Base-by-base conservation (phyloP, 1,140 invertebrate species). In the Drosophila lacteicornis region DNA sequence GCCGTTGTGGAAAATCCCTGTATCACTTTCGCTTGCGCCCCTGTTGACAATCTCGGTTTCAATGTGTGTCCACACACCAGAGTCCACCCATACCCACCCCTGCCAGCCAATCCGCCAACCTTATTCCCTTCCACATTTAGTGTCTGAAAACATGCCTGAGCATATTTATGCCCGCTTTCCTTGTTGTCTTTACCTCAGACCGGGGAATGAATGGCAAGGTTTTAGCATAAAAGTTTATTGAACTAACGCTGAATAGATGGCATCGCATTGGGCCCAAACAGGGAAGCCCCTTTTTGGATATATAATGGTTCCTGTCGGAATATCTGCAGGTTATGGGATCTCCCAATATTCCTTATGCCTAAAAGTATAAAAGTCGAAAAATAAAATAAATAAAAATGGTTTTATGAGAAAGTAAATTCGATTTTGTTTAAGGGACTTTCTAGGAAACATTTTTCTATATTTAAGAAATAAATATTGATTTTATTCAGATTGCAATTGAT, bases 191-290 rank as follows among this genome's bases (percentile, higher is more conserved):
- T 33, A 22, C 40, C 53, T 45, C 30, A 55, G 25, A 60, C 47
- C 12, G 25, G 12, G 42, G 46, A 55, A 75, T 75, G 80, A 88
- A 79, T 60, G 82, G 55, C 78, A 84, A 59, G 80, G 80, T 90
- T 88, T 87, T 84, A 90, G 84, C 85, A 90, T 88, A 88, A 88
- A 88, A 85, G 85, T 88, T 88, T 88, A 90, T 88, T 88, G 85
- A 88, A 88, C 85, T 76, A 90, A 81, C 53, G 58, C 47, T 75
- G 66, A 75, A 68, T 63, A 46, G 53, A 85, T 65, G 50, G 50
- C 40, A 58, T 57, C 46, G 42, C 50, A 59, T 53, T 46, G 40
- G 27, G 51, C 13, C 3, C 13, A 22, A 40, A 38, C 17, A 33
- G 19, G 17, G 33, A 70, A 69, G 22, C n/a, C 19, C 17, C 33